phyloP scores from a whole-genome alignment of 2,888 invertebrate species.

The Graphium colonna region DNA sequence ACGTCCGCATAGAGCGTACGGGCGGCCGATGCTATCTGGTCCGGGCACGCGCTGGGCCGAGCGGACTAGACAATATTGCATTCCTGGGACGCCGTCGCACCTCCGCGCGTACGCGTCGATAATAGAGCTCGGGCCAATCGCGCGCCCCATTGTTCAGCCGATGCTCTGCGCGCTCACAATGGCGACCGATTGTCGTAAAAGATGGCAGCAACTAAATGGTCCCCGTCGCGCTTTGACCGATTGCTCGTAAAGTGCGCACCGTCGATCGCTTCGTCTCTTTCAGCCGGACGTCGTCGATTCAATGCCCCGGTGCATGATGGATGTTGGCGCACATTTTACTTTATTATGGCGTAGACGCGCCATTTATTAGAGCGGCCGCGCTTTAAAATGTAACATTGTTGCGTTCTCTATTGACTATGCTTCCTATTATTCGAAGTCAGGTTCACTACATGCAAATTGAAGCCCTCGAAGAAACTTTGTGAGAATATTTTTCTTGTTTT shows the following conservation, averaged over 20 bases:
- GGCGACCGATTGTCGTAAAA: conserved; percentile 51
- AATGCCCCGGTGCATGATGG: conserved; percentile 48
- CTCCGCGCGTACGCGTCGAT: conserved; percentile 40
- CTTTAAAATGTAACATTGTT: conserved; percentile 6
- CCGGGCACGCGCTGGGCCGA: conserved; percentile 31
- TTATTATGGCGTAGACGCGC: conserved; percentile 42
- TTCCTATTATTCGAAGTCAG: conserved; percentile 4
- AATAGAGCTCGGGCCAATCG: conserved; percentile 39
- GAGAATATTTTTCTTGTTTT: not conserved
- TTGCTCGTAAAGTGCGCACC: conserved; percentile 53
- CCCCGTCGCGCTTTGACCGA: conserved; percentile 56
- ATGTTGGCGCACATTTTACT: conserved; percentile 45
- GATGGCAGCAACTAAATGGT: conserved; percentile 65
- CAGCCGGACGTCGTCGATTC: conserved; percentile 42
- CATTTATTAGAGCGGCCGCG: conserved; percentile 38
- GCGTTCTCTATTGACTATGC: not conserved
- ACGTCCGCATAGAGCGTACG: conserved; percentile 31
- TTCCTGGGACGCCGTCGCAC: conserved; percentile 38
- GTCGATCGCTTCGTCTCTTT: conserved; percentile 44
- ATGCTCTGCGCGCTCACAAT: conserved; percentile 43
- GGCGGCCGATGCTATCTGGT: conserved; percentile 40
- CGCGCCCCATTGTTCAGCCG: conserved; percentile 46
- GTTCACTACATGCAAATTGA: too few species aligned
- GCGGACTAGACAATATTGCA: conserved; percentile 42
- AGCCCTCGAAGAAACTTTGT: too few species aligned